phyloP scores from a whole-genome alignment of 1,140 invertebrate species.

The Drosophila murphyi region DNA sequence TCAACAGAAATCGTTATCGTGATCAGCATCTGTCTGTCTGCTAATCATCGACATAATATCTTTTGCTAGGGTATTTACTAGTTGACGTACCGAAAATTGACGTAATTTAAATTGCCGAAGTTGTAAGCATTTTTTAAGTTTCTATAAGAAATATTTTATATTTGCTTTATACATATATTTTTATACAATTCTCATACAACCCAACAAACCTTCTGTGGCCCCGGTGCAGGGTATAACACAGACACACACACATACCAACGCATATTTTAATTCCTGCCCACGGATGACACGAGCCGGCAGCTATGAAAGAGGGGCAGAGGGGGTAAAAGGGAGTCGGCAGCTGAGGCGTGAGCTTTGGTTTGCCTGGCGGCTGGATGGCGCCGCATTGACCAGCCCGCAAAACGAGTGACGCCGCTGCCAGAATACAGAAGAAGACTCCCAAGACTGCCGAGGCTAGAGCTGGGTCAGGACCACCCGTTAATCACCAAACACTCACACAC shows the following conservation, averaged over 20 bases:
- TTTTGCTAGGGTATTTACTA: no score
- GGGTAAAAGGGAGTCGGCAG: constrained; percentile 3
- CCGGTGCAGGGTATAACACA: constrained; percentile 18
- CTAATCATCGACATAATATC: no score
- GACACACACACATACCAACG: constrained; percentile 50
- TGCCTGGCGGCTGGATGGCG: constrained; percentile 65
- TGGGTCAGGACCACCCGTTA: constrained; percentile 59
- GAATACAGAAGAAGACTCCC: constrained; percentile 36
- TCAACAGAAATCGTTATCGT: no score
- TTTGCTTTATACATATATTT: no score
- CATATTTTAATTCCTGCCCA: constrained; percentile 70
- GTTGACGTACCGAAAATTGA: no score
- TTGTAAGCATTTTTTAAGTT: no score
- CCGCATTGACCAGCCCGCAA: constrained; percentile 67
- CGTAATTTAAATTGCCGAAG: no score
- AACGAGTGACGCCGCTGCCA: constrained; percentile 58
- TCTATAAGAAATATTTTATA: no score
- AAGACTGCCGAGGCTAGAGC: constrained; percentile 12
- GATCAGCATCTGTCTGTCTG: no score
- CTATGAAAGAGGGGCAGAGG: background rate
- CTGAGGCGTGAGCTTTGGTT: constrained; percentile 41
- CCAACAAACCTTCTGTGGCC: background rate
- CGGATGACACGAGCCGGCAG: constrained; percentile 10
- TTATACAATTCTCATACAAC: background rate
- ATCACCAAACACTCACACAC: constrained; percentile 52